Conservation (phyloP, 2,888 invertebrate species). For the Neoascia interrupta region DNA sequence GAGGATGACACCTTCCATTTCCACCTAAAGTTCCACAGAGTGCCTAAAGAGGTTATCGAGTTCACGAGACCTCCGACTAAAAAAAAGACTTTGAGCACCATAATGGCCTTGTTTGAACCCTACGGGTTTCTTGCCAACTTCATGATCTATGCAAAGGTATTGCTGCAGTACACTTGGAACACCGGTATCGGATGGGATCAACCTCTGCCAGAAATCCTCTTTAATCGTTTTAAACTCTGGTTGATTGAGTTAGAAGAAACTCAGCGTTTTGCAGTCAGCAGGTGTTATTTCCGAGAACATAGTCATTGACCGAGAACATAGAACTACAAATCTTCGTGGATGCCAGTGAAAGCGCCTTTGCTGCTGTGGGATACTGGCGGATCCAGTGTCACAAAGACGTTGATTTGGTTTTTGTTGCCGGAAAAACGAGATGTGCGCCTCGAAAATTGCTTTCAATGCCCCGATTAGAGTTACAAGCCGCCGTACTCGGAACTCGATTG, state of each 20-base stretch:
- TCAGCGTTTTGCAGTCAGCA: not conserved
- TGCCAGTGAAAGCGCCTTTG: conserved; percentile 67
- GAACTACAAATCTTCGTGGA: conserved; percentile 58
- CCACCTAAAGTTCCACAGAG: conserved; percentile 7
- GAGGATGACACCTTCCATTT: conserved; percentile 59
- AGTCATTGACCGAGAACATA: not conserved
- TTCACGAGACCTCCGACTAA: conserved; percentile 11
- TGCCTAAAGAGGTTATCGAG: not conserved
- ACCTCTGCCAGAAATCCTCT: not conserved
- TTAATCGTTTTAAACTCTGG: conserved; percentile 6
- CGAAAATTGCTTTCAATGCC: not conserved
- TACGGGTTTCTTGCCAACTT: conserved; percentile 18
- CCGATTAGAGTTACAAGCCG: conserved; percentile 11
- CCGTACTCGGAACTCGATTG: conserved; percentile 5
- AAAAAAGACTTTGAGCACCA: conserved; percentile 14
- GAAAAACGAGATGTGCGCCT: conserved; percentile 40
- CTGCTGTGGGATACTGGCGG: conserved; percentile 60
- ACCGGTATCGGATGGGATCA: conserved; percentile 10
- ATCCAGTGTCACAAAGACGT: conserved; percentile 21
- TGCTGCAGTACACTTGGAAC: conserved; percentile 23
- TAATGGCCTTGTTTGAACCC: conserved; percentile 24
- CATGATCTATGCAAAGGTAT: conserved; percentile 17
- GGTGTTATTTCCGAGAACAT: too few species aligned
- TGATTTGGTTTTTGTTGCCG: conserved; percentile 45
- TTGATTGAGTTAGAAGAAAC: not conserved